Evolutionary conservation across 1,140 invertebrate genomes (phyloP).

Genomic region (Paracyclopina nana): DNA sequence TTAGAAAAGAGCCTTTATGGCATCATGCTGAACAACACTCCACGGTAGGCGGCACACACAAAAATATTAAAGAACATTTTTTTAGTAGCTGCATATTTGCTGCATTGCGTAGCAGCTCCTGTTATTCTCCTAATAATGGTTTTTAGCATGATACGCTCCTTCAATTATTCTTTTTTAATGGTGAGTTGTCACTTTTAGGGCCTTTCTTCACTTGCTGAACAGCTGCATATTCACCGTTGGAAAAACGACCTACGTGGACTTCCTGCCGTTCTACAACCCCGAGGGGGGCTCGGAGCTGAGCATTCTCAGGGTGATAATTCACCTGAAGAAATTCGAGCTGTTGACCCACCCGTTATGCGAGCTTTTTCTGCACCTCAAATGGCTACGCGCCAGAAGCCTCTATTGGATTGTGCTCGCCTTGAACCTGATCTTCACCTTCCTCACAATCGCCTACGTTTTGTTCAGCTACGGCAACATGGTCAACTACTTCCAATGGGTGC

Average conservation of each 20-base stretch:
- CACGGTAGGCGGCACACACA: too few relatives aligned
- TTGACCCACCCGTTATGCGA: conserved; percentile 4
- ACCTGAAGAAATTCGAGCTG: conserved; percentile 5
- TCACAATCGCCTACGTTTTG: background rate
- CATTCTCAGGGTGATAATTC: conserved; percentile 1
- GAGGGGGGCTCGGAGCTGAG: background rate
- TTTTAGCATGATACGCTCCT: too few relatives aligned
- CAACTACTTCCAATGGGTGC: too few relatives aligned
- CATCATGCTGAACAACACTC: background rate
- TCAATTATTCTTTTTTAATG: too few relatives aligned
- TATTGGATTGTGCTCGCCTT: background rate
- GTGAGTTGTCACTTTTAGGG: too few relatives aligned
- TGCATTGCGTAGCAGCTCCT: too few relatives aligned
- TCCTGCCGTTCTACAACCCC: conserved; percentile 3
- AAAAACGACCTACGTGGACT: background rate
- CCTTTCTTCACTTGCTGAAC: background rate
- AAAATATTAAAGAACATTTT: too few relatives aligned
- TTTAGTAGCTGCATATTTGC: too few relatives aligned
- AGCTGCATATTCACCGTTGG: background rate
- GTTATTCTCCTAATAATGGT: too few relatives aligned
- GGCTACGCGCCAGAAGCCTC: background rate
- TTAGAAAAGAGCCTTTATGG: background rate
- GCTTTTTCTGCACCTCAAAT: conserved; percentile 4
- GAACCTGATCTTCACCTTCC: background rate
- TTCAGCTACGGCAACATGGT: background rate